Conservation (phyloP, 2,888 invertebrate species). For the Tenthredo notha region DNA sequence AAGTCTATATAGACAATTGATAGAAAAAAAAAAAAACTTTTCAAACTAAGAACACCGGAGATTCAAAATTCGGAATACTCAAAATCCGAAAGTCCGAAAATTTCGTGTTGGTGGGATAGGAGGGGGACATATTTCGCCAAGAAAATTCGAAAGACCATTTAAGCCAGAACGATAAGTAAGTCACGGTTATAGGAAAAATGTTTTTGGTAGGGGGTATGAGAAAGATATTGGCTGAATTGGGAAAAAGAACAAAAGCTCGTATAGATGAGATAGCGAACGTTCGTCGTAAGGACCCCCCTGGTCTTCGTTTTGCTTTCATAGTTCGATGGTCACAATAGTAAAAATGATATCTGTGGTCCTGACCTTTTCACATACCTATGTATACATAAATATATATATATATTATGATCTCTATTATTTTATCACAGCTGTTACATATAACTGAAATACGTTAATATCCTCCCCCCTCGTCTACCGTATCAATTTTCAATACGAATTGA, state of each 20-base stretch:
- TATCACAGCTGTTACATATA: neutral
- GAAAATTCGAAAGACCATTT: conserved; percentile 13
- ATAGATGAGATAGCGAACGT: conserved; percentile 35
- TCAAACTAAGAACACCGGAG: no score
- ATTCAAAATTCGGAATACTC: no score
- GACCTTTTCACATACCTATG: neutral
- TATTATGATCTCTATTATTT: neutral
- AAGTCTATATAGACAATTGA: no score
- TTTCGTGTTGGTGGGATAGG: neutral
- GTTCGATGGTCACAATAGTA: conserved; percentile 33
- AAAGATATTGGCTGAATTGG: conserved; percentile 45
- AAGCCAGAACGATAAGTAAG: conserved; percentile 38
- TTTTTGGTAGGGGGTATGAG: neutral
- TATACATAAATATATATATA: neutral
- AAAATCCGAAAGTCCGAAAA: no score
- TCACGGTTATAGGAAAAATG: conserved; percentile 22
- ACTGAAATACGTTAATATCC: neutral
- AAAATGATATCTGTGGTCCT: neutral
- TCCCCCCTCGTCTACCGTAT: no score
- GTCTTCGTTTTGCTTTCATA: conserved; percentile 34
- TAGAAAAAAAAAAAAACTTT: no score
- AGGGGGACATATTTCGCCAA: no score
- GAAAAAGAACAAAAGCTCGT: conserved; percentile 27
- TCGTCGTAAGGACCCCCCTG: conserved; percentile 28
- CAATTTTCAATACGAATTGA: no score